Percentiles rank a stretch among this genome's conserved stretches.
Evolutionary conservation across 2,888 invertebrate genomes (phyloP).

Genomic region (Spisula subtruncata): DNA sequence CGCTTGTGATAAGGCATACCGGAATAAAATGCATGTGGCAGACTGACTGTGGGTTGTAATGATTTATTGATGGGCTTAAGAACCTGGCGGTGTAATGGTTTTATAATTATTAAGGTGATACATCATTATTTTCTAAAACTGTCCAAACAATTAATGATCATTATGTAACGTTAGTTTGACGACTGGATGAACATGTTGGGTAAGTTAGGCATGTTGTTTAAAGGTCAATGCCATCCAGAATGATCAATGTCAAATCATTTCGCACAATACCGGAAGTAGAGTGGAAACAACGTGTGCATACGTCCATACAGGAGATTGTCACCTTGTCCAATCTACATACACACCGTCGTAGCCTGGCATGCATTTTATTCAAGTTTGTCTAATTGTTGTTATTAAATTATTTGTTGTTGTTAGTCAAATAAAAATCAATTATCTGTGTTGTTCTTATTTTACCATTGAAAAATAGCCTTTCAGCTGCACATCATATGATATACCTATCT

Average conservation of each 20-base stretch:
- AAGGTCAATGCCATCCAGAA: too few species aligned
- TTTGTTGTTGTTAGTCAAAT: conserved; percentile 21
- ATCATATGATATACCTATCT: too few species aligned
- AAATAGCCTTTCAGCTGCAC: not conserved
- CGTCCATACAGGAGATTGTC: not conserved
- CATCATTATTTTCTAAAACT: not conserved
- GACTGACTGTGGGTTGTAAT: not conserved
- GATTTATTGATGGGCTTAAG: not conserved
- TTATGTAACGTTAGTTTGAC: too few species aligned
- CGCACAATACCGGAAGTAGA: too few species aligned
- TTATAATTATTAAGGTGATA: not conserved
- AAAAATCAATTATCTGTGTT: not conserved
- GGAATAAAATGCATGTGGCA: not conserved
- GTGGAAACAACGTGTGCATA: too few species aligned
- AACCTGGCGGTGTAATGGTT: not conserved
- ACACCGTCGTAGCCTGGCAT: not conserved
- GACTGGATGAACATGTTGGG: too few species aligned
- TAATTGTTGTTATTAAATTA: not conserved
- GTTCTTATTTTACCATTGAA: not conserved
- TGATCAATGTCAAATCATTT: too few species aligned
- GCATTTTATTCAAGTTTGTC: not conserved
- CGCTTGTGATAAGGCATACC: not conserved
- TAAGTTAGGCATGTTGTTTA: too few species aligned
- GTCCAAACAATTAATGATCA: too few species aligned
- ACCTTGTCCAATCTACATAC: not conserved